These are phyloP conservation scores for Lerista edwardsae DNA, from an alignment of 2,797 vertebrate species.

Conservation along the genomic window DNA sequence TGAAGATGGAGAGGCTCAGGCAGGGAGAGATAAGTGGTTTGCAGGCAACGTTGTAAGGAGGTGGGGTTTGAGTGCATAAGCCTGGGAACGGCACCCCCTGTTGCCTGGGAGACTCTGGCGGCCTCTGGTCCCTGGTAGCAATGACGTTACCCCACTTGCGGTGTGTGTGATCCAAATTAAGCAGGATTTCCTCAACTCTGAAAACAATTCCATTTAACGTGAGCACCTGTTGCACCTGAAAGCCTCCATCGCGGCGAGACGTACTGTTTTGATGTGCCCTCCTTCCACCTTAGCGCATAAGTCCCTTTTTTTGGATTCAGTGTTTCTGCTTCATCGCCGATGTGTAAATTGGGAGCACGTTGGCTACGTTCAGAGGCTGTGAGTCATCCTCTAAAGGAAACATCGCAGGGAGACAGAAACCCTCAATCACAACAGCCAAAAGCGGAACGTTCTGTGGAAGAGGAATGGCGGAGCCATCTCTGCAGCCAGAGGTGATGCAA, in stretches of 20 bases:
- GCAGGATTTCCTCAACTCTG: background rate
- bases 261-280: background rate
- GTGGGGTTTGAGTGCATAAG: no score
- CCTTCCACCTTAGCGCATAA: no score
- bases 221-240: background rate
- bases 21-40: no score
- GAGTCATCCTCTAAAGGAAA: slow-evolving; percentile 55
- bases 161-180: background rate
- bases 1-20: no score
- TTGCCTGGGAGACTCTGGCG: no score
- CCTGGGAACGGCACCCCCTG: no score
- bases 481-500: background rate
- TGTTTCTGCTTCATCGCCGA: background rate
- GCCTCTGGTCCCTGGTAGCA: no score
- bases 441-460: background rate
- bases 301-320: background rate
- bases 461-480: background rate
- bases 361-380: slow-evolving; percentile 25
- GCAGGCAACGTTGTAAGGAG: no score
- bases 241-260: background rate
- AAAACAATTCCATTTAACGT: background rate
- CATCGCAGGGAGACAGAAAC: background rate
- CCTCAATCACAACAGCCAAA: background rate
- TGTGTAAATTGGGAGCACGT: background rate
- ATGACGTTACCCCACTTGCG: no score